Conservation (phyloP, 2,113 vertebrate species). For the Pseudopodoces humilis region DNA sequence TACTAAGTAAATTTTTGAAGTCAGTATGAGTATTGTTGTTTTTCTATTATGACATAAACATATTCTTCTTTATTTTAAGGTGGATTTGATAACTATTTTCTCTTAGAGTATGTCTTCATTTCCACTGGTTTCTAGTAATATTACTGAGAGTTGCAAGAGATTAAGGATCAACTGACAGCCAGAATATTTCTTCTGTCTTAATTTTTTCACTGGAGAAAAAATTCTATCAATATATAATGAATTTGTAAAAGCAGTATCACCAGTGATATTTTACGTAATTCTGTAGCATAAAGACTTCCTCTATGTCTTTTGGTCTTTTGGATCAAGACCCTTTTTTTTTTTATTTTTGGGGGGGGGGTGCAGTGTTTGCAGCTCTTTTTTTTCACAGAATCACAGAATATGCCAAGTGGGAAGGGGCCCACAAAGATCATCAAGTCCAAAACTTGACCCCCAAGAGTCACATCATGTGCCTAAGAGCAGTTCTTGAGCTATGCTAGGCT, state of each 20-base stretch:
- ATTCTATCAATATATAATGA: no score
- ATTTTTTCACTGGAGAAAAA: neutral
- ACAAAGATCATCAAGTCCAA: rapidly evolving
- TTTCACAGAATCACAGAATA: neutral
- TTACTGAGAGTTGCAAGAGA: neutral
- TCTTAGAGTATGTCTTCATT: neutral
- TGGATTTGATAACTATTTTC: neutral
- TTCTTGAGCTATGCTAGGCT: neutral
- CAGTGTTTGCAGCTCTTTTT: neutral
- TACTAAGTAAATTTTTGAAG: neutral
- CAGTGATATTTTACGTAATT: neutral
- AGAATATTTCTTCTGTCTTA: neutral
- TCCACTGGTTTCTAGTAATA: neutral
- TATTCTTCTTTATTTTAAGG: neutral
- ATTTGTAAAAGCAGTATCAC: neutral
- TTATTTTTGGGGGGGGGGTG: no score
- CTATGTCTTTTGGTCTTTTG: neutral
- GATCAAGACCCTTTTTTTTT: neutral
- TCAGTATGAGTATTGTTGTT: neutral
- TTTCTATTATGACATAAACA: neutral
- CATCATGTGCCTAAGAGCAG: neutral
- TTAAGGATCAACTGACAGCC: neutral
- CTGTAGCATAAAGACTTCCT: neutral
- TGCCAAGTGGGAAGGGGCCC: neutral
- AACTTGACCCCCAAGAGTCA: neutral